Conservation (phyloP, 2,797 vertebrate species). For the Micromesistius poutassou region DNA sequence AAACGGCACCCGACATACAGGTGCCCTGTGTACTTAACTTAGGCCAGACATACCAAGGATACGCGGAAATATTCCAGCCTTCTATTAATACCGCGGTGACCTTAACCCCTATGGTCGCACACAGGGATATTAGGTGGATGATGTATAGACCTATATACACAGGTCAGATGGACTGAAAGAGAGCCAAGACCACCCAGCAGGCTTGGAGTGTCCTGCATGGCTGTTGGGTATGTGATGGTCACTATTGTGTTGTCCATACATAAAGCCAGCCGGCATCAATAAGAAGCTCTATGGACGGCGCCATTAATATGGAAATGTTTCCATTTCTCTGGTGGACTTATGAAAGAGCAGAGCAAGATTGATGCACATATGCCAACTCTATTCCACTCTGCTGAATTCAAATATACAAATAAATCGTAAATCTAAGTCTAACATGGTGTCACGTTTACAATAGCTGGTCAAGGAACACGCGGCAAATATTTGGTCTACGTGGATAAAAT, state of each 20-base stretch:
- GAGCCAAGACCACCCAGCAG: slow-evolving; percentile 51
- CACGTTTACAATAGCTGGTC: neutral
- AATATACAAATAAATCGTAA: too few species aligned
- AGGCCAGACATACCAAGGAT: slow-evolving; percentile 40
- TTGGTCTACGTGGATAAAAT: too few species aligned
- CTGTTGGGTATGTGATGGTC: slow-evolving; percentile 14
- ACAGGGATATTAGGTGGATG: slow-evolving; percentile 34
- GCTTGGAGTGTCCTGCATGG: neutral
- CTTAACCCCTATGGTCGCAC: slow-evolving; percentile 40
- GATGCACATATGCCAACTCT: neutral
- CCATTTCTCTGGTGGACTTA: neutral
- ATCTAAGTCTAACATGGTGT: neutral
- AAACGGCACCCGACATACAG: slow-evolving; percentile 26
- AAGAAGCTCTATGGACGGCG: neutral
- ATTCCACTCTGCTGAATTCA: neutral
- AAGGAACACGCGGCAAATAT: neutral
- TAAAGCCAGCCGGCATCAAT: neutral
- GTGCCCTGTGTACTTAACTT: slow-evolving; percentile 32
- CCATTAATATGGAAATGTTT: neutral
- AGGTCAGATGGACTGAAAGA: slow-evolving; percentile 34
- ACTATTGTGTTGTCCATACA: neutral
- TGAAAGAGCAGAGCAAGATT: neutral
- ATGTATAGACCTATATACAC: slow-evolving; percentile 46
- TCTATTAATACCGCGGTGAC: slow-evolving; percentile 62
- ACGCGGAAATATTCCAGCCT: slow-evolving; percentile 31